A percentile compares a stretch with the other conserved stretches of the same genome.
phyloP scores from a whole-genome alignment of 2,888 invertebrate genomes.

The Nymphalis urticae region DNA sequence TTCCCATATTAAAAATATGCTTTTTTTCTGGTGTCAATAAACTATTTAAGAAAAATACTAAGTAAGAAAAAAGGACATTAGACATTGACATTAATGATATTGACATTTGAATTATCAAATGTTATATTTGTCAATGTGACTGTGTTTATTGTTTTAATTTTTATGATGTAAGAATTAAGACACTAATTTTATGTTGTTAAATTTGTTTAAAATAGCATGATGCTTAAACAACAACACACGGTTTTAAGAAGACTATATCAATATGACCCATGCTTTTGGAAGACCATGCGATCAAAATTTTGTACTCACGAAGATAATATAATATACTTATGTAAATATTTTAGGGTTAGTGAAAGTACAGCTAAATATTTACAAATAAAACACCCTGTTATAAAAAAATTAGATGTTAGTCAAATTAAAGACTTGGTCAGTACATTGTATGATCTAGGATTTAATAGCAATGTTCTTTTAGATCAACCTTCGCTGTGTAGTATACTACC shows the following conservation, averaged over 20 bases:
- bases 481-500: slow-evolving; percentile 64
- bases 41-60: no score
- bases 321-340: slow-evolving; percentile 54
- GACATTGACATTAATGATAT: no score
- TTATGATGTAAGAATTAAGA: no score
- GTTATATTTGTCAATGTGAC: no score
- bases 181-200: not conserved
- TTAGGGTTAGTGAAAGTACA: slow-evolving; percentile 56
- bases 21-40: no score
- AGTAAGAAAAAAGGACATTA: no score
- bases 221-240: slow-evolving; percentile 23
- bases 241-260: slow-evolving; percentile 32
- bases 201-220: not conserved
- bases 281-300: slow-evolving; percentile 21
- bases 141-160: no score
- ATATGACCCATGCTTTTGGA: slow-evolving; percentile 27
- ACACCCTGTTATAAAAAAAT: slow-evolving; percentile 60
- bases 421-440: slow-evolving; percentile 52
- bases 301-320: slow-evolving; percentile 35
- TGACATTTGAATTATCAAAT: no score
- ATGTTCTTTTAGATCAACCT: slow-evolving; percentile 57
- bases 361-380: slow-evolving; percentile 62
- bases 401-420: slow-evolving; percentile 52
- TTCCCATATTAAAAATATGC: no score
- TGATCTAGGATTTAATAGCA: slow-evolving; percentile 57